Base-by-base conservation (phyloP, 2,113 vertebrate species). In the Pseudorasbora parva region DNA sequence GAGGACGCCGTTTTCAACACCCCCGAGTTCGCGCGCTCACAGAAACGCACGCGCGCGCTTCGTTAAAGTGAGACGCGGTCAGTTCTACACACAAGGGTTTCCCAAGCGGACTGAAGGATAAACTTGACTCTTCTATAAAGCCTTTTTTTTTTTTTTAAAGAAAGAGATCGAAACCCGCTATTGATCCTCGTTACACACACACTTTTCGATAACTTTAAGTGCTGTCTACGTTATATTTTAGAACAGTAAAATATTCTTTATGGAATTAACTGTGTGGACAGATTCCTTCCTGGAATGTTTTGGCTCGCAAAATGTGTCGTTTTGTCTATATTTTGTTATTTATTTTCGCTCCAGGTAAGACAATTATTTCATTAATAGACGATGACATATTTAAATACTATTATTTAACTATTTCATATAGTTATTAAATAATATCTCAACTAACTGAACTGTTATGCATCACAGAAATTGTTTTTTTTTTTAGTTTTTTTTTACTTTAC, bases 271-370 rank as follows among this genome's bases (percentile, higher is more conserved):
- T 37, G 68, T 41, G 71, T 10, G 78, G 47, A 68, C 51, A 54
- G 25, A 78, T 51, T 84, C 73, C 62, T 57, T 25, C 41, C 14
- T 91, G 93, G 92, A 87, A 94, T 93, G 93, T 92, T 90, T 93
- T 82, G 87, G 79, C 85, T 86, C 72, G 88, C 92, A 93, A 91
- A 89, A 95, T 95, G 93, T 92, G 86, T 88, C 92, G 91, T 85
- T 88, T 89, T 87, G 87, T 49, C 62, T 91, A 83, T 87, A 80
- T 90, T 85, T 81, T 93, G 73, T 88, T 94, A 81, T 84, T 92
- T 81, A 83, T 93, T 51, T 85, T 91, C 86, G 85, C 90, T 49
- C 89, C 91, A 93, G 94, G 94, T 94, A 92, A 92, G 86, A 15
- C 60, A 21, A 51, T 10, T 0, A 23, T 10, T 64, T 74, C 5